Base-by-base conservation (phyloP, 2,888 invertebrate species). In the Lepas anatifera region DNA sequence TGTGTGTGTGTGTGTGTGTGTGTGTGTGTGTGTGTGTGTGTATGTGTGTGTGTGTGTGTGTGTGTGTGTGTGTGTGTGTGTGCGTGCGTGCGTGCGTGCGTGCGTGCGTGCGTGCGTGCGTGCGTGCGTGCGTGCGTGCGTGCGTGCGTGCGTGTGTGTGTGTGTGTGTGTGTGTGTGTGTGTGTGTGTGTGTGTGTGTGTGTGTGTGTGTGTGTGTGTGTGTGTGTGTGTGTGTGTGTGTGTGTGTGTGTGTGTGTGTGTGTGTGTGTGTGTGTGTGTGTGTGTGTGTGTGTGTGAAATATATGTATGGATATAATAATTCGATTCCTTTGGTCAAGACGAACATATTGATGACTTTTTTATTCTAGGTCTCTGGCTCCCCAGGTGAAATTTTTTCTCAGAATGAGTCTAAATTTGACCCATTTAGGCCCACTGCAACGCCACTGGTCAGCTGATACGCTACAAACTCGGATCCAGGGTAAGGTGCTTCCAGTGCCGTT, bases 261-360 rank as follows among this genome's bases (percentile, higher is more conserved):
- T 41, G 46, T 39, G 48, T 64, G 48, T 39, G 66, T 37, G 37
- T 43, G 66, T 64, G 66, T 64, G 43, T 64, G 66, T 64, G 46
- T 64, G 46, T 66, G 66, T 64, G 43, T 69, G 66, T 69, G 66
- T 43, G 46, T 66, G 66, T 69, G 66, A 39, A n/a, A 63, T 69
- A 41, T 66, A 41, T 66, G 46, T 69, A 63, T 69, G 46, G 46
- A 69, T 66, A 69, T 69, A 63, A 16, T 25, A 25, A 50, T 50
- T 25, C 27, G 46, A 68, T 43, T n/a, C n/a, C n/a, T n/a, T n/a
- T n/a, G n/a, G n/a, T n/a, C n/a, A n/a, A n/a, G n/a, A n/a, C n/a
- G n/a, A n/a, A n/a, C n/a, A n/a, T n/a, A n/a, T n/a, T n/a, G n/a
- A n/a, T n/a, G n/a, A n/a, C n/a, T n/a, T n/a, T n/a, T n/a, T n/a